Base-by-base conservation (phyloP, 2,113 vertebrate species). In the Himantopus leucocephalus region DNA sequence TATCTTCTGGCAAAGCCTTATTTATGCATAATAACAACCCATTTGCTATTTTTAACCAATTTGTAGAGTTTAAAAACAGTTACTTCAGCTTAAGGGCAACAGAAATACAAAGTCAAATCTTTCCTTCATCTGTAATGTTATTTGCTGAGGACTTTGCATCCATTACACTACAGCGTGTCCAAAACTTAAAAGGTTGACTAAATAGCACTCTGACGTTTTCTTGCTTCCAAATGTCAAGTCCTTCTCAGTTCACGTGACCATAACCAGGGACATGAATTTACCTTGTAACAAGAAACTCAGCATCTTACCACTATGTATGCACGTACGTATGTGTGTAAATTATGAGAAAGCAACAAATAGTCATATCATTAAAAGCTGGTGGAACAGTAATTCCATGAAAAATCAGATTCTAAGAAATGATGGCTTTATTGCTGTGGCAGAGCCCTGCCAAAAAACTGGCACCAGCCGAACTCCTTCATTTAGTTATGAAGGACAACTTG, bases 401-500 rank as follows among this genome's bases (percentile, higher is more conserved):
- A 87, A 87, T 32, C 43, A 85, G 32, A 89, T 86, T 47, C 35
- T 77, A 92, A 68, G 35, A 14, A 73, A 58, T 35, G 37, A 66
- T 63, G 19, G 48, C 27, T 72, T 91, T 81, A 23, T 68, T 93
- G n/a, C 50, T 88, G 76, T 80, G 52, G 66, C 73, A 85, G 41
- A 94, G 41, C 39, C 39, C 39, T 39, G 22, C 8, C 68, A 35
- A 72, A 85, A 88, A 91, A 92, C 52, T 56, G 88, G 45, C 60
- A 84, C 32, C 43, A 92, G 45, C 34, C 77, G 66, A 81, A 86
- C 17, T 27, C 27, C 37, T 93, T 93, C 62, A 91, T 94, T 96
- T 85, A 72, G 52, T 93, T 95, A 76, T 20, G 74, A 94, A 96
- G n/a, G 35, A 93, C 70, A 94, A 79, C 19, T 75, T 70, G 81